Evolutionary conservation across 2,888 invertebrate species (phyloP).

Genomic region (Opisthograptis luteolata): DNA sequence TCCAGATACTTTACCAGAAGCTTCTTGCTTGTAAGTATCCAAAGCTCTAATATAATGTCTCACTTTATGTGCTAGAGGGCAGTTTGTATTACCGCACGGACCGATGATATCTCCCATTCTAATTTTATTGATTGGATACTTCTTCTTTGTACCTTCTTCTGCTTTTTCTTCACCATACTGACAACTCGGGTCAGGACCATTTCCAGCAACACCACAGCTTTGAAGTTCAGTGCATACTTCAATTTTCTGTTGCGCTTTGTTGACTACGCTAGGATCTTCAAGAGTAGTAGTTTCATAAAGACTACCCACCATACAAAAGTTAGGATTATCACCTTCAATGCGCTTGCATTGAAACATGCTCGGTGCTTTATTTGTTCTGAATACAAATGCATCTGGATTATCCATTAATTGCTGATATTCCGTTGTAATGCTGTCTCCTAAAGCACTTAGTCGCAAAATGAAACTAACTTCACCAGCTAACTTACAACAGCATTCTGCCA

Average conservation of each 20-base stretch:
- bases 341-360: constrained; percentile 73
- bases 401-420: constrained; percentile 73
- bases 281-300: constrained; percentile 74
- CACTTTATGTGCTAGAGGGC: constrained; percentile 73
- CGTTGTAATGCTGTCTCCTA: constrained; percentile 76
- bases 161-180: constrained; percentile 36
- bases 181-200: constrained; percentile 47
- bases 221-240: constrained; percentile 73
- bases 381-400: constrained; percentile 70
- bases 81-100: constrained; percentile 75
- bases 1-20: constrained; percentile 45
- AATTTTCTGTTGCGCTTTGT: constrained; percentile 58
- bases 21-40: constrained; percentile 63
- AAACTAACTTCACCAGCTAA: constrained; percentile 73
- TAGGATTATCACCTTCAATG: constrained; percentile 70
- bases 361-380: constrained; percentile 74
- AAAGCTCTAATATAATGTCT: constrained; percentile 69
- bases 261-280: constrained; percentile 67
- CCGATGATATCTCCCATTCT: constrained; percentile 78
- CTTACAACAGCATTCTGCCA: constrained; percentile 65
- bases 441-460: constrained; percentile 76
- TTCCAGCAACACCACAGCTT: constrained; percentile 57
- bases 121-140: constrained; percentile 66
- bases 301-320: constrained; percentile 74
- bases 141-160: constrained; percentile 44